Conservation (phyloP, 2,888 invertebrate species). For the Andrena fulva region DNA sequence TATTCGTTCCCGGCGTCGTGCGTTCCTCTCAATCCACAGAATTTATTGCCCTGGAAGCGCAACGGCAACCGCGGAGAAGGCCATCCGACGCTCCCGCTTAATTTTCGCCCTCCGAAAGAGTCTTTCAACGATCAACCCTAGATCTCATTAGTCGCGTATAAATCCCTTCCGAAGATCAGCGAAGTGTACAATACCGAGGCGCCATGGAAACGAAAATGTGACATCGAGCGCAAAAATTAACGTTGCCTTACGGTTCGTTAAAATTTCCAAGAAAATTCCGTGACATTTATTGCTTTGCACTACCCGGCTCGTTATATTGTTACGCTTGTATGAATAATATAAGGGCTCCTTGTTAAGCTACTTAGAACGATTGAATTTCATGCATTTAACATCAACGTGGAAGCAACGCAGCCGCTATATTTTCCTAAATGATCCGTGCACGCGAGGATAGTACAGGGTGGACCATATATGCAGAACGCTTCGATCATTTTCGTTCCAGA, state of each 20-base stretch:
- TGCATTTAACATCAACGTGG: not conserved
- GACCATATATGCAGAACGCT: not conserved
- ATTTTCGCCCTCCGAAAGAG: not conserved
- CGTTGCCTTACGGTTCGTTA: not conserved
- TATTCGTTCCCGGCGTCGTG: conserved; percentile 36
- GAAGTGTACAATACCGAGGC: not conserved
- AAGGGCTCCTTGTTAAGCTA: not conserved
- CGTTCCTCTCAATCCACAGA: conserved; percentile 27
- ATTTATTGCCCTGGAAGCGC: conserved; percentile 57
- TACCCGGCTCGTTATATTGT: not conserved
- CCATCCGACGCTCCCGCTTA: not conserved
- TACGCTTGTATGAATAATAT: conserved; percentile 3
- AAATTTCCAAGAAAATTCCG: conserved; percentile 2
- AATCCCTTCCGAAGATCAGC: not conserved
- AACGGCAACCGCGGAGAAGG: conserved; percentile 31
- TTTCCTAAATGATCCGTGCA: not conserved
- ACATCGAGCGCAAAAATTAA: not conserved
- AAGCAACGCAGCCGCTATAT: not conserved
- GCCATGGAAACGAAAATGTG: not conserved
- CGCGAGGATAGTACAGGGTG: not conserved
- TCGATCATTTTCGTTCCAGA: not conserved
- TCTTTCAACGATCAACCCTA: not conserved
- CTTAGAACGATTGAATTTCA: conserved; percentile 27
- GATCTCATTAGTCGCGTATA: conserved; percentile 1
- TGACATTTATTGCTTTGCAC: no score